Conservation (phyloP, 2,797 vertebrate genomes). For the Pangasius larnaudii region DNA sequence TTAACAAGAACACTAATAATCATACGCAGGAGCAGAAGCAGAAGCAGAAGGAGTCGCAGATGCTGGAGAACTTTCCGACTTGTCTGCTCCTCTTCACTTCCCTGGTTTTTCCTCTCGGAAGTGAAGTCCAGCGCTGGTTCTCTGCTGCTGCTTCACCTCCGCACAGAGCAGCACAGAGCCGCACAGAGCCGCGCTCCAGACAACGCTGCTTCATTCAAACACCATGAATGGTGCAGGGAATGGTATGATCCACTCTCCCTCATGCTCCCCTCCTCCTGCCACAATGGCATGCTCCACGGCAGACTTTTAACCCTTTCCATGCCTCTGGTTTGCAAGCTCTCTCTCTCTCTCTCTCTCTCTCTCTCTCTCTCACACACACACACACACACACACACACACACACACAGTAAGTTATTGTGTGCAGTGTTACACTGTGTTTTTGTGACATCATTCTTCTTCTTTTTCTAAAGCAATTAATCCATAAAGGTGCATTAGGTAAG, state of each 20-base stretch:
- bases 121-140: neutral
- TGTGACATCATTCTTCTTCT: neutral
- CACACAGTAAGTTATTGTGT: neutral
- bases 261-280: constrained; percentile 63
- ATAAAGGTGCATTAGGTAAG: neutral
- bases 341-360: neutral
- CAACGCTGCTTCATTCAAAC: constrained; percentile 76
- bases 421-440: neutral
- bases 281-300: constrained; percentile 68
- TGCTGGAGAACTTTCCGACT: constrained; percentile 45
- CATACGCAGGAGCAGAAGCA: neutral
- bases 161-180: constrained; percentile 57
- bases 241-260: constrained; percentile 67
- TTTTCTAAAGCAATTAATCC: neutral
- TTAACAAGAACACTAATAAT: neutral
- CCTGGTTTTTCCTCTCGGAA: neutral
- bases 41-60: neutral
- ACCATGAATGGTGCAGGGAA: constrained; percentile 67
- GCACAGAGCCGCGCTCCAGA: constrained; percentile 60
- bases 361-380: neutral
- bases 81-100: constrained; percentile 32
- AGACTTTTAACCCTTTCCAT: constrained; percentile 74
- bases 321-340: constrained; percentile 17
- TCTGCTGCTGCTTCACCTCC: constrained; percentile 33
- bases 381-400: neutral